A percentile compares a stretch with the other conserved stretches of the same genome.
Conservation (phyloP, 2,113 vertebrate species). For the Argyrosomus japonicus region DNA sequence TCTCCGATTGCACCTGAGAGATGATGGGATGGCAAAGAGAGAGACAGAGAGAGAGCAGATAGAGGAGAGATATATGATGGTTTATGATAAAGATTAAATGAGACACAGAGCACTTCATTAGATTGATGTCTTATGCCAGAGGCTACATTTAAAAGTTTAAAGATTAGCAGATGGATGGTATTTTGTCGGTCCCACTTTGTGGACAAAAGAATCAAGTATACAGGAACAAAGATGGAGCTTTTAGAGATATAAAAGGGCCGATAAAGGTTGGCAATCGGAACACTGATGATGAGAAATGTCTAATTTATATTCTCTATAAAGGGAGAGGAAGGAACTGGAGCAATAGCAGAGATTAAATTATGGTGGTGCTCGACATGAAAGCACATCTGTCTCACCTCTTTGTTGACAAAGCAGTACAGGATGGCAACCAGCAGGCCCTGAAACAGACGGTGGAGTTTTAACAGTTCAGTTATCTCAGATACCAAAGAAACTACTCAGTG, state of each 20-base stretch:
- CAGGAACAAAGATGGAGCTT: slow-evolving; percentile 35
- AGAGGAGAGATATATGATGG: slow-evolving; percentile 13
- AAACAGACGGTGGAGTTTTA: slow-evolving; percentile 20
- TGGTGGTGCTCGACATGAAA: neutral
- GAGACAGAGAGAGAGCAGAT: neutral
- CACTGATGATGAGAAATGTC: slow-evolving; percentile 27
- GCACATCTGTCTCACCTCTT: slow-evolving; percentile 87
- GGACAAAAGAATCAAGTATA: slow-evolving; percentile 21
- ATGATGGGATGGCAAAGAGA: slow-evolving; percentile 25
- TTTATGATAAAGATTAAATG: slow-evolving; percentile 43
- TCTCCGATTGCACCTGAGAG: slow-evolving; percentile 92
- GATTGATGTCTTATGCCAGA: slow-evolving; percentile 42
- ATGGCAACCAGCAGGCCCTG: slow-evolving; percentile 97
- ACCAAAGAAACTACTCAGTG: neutral
- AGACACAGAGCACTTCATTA: slow-evolving; percentile 23
- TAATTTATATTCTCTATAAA: slow-evolving; percentile 1
- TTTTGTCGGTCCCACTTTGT: neutral
- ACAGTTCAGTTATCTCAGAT: neutral
- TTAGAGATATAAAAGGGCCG: slow-evolving; percentile 18
- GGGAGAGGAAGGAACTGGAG: slow-evolving; percentile 19
- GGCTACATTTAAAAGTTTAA: slow-evolving; percentile 40
- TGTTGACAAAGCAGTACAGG: slow-evolving; percentile 97
- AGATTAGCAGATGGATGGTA: slow-evolving; percentile 32
- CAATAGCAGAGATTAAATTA: slow-evolving; percentile 30
- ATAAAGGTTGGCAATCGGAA: slow-evolving; percentile 27